Evolutionary conservation across 2,113 vertebrate genomes (phyloP).

Genomic region (Argyrosomus japonicus): DNA sequence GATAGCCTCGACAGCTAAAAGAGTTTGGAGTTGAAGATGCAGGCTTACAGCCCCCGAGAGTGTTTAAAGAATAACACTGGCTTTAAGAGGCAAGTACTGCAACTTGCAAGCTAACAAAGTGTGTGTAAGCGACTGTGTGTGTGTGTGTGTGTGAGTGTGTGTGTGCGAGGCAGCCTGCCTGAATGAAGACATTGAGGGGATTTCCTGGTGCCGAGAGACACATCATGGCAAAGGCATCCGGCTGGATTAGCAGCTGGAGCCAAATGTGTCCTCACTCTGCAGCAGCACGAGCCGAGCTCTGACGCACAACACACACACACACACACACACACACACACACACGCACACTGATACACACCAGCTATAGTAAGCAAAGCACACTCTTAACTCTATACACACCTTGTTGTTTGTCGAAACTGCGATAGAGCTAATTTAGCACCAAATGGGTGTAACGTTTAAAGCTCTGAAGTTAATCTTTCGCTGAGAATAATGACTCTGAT

Average conservation of each 20-base stretch:
- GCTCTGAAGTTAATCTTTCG: constrained; percentile 63
- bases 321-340: constrained; percentile 6
- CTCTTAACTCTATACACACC: not conserved
- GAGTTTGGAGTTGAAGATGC: not conserved
- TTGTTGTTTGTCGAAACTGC: constrained; percentile 38
- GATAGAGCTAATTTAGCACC: constrained; percentile 42
- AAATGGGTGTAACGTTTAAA: constrained; percentile 59
- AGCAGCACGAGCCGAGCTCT: constrained; percentile 43
- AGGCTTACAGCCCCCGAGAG: not conserved
- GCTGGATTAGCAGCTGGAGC: constrained; percentile 75
- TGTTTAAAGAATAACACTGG: constrained; percentile 5
- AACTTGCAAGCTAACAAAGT: constrained; percentile 36
- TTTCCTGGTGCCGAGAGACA: constrained; percentile 81
- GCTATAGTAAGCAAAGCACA: not conserved
- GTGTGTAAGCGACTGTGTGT: constrained; percentile 21
- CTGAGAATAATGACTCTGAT: constrained; percentile 55
- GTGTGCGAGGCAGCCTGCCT: constrained; percentile 52
- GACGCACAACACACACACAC: constrained; percentile 42
- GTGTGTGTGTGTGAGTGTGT: constrained; percentile 27
- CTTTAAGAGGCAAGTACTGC: constrained; percentile 24
- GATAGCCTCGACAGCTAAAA: not conserved
- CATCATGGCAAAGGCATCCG: constrained; percentile 84
- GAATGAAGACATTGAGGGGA: constrained; percentile 83
- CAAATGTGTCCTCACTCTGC: constrained; percentile 71
- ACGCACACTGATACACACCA: not conserved